Percentiles rank a stretch among this genome's conserved stretches.
These are phyloP conservation scores for Sebastes cheni DNA, from an alignment of 2,797 vertebrate genomes.

Conservation along the genomic window DNA sequence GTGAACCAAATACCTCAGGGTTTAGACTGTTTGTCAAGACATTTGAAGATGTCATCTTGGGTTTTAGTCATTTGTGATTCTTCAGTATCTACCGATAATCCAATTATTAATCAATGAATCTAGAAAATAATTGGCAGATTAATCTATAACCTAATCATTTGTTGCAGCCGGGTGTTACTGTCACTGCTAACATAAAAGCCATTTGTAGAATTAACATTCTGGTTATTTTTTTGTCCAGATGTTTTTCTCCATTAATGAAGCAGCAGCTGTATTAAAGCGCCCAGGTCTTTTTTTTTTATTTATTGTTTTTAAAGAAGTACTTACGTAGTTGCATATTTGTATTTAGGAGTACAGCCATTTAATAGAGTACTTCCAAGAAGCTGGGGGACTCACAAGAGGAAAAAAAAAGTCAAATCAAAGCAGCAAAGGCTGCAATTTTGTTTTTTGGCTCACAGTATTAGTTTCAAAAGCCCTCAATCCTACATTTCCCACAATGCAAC, in stretches of 20 bases:
- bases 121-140: background rate
- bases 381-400: background rate
- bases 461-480: background rate
- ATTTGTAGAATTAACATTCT: background rate
- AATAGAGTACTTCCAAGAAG: background rate
- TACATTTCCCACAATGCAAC: slow-evolving; percentile 1
- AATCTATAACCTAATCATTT: background rate
- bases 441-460: background rate
- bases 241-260: background rate
- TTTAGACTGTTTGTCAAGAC: background rate
- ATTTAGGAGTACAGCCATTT: background rate
- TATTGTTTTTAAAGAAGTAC: background rate
- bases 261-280: background rate
- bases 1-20: background rate
- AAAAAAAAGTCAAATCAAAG: background rate
- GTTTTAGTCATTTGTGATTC: background rate
- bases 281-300: background rate
- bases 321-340: background rate
- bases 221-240: background rate
- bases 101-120: background rate
- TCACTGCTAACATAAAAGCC: background rate
- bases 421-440: background rate
- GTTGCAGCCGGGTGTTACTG: background rate
- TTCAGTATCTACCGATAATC: background rate
- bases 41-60: background rate